Conservation (phyloP, 1,140 invertebrate species). For the Drosophila takahashii region DNA sequence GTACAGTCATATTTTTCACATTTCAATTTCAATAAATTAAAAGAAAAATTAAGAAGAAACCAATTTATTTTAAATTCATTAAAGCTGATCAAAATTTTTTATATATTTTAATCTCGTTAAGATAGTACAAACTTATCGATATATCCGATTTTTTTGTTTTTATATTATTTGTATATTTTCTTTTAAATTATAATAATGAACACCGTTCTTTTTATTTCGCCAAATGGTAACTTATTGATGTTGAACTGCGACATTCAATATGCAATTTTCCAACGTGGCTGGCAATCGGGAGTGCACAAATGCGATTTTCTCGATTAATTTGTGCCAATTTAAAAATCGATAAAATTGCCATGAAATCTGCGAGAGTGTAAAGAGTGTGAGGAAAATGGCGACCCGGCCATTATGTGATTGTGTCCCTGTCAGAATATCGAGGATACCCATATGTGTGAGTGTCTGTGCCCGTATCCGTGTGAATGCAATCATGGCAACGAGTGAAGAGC, state of each 20-base stretch:
- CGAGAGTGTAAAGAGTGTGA: neutral
- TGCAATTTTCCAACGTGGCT: constrained; percentile 1
- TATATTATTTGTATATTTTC: too few species aligned
- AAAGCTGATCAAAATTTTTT: too few species aligned
- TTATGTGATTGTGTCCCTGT: constrained; percentile 31
- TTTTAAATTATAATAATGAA: too few species aligned
- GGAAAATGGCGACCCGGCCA: constrained; percentile 11
- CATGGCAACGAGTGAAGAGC: neutral
- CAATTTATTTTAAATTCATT: too few species aligned
- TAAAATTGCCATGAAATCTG: constrained; percentile 43
- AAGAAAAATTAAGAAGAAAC: too few species aligned
- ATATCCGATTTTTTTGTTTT: too few species aligned
- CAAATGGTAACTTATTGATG: too few species aligned
- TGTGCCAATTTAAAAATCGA: constrained; percentile 70
- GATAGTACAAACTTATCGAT: too few species aligned
- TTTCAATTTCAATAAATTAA: too few species aligned
- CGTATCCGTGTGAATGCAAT: constrained; percentile 2
- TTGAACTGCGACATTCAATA: neutral
- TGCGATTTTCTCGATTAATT: constrained; percentile 48
- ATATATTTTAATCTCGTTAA: too few species aligned
- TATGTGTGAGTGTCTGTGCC: neutral
- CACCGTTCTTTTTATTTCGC: too few species aligned
- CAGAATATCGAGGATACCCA: neutral
- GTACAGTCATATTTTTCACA: too few species aligned
- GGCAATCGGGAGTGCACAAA: constrained; percentile 1